Base-by-base conservation (phyloP, 2,797 vertebrate genomes). In the Sebastes kiyomatsui region DNA sequence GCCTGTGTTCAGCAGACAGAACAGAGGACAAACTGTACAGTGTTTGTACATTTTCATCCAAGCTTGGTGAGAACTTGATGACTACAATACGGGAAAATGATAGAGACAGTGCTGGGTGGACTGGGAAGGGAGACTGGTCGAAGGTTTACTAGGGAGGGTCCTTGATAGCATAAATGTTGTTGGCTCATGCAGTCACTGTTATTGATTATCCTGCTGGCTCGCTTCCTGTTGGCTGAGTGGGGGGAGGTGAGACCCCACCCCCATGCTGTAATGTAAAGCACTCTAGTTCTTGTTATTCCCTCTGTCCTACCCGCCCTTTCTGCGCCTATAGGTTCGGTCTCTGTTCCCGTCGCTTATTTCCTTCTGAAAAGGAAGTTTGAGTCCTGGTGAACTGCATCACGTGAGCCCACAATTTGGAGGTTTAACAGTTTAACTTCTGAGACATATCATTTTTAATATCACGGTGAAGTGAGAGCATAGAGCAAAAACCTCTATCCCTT, bases 141-240 rank as follows among this genome's bases (percentile, higher is more conserved):
- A 80, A 49, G 54, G 38, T 79, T 75, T 30, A 11, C 13, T 3
- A 61, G 62, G 69, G 30, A 65, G 23, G 67, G n/a, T 42, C 65
- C 33, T 55, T 60, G 2, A 79, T 62, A 64, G 38, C n/a, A 3
- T 67, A 28, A 81, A 68, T 52, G 18, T 11, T 81, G 70, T 18
- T 77, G 64, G 65, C 71, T 87, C 46, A 20, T 46, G 23, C 84
- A 83, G 84, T 85, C 75, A 68, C 86, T 89, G 90, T 67, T 95
- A 96, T 95, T 92, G 95, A 95, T 95, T 89, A 86, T 83, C 60
- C 32, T 58, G 20, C 80, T 94, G 90, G 89, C 90, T 81, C 2
- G 62, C 72, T 92, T 92, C 89, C 92, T n/a, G 90, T 92, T 94
- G 92, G 89, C 90, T 90, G 59, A 71, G 80, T 87, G 52, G 79